Base-by-base conservation (phyloP, 35 echinoderm and acorn worm genomes). In the Nesometra sesokonis region DNA sequence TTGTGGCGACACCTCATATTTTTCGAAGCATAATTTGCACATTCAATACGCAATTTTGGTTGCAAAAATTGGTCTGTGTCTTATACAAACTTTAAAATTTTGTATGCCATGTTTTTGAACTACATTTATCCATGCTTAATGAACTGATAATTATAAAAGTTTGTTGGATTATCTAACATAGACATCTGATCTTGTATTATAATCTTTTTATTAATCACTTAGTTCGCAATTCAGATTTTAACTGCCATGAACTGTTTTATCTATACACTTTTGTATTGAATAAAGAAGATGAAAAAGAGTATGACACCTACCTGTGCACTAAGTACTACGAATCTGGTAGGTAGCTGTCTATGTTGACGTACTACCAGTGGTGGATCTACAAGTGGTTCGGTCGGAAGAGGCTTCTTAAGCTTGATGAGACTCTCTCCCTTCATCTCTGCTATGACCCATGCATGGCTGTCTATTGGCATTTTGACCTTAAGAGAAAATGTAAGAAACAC, bases 401-500 rank as follows among this genome's bases (percentile, higher is more conserved):
- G 67, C 0, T 46, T 84, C 83, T 90, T 78, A 31, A 80, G 46
- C 15, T 88, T 82, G 31, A 91, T 85, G 17, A 77, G 78, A 2
- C 83, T 34, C 27, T 79, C 23, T 1, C 87, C 27, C 27, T 90
- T 90, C 76, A 99, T 88, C 79, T 99, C 96, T 21, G 87, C 89
- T 47, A 99, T 92, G 8, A 91, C 89, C 96, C 96, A 99, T 11
- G 96, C 94, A 30, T 90, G 87, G 32, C 85, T 92, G 78, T 92
- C 96, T 8, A 99, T 91, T 30, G 35, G 47, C 36, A 90, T 88
- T 34, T 80, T 92, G 13, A 94, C 88, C 96, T 99, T 46, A 19
- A 38, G 77, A 52, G n/a, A n/a, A 78, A 38, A 90, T 36, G 76
- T 23, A 8, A n/a, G 17, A 37, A 84, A 15, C 2, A 19, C 2